These are phyloP conservation scores for Stichodactyla helianthus DNA, from an alignment of 64 coral and sea anemone species.

Conservation along the genomic window DNA sequence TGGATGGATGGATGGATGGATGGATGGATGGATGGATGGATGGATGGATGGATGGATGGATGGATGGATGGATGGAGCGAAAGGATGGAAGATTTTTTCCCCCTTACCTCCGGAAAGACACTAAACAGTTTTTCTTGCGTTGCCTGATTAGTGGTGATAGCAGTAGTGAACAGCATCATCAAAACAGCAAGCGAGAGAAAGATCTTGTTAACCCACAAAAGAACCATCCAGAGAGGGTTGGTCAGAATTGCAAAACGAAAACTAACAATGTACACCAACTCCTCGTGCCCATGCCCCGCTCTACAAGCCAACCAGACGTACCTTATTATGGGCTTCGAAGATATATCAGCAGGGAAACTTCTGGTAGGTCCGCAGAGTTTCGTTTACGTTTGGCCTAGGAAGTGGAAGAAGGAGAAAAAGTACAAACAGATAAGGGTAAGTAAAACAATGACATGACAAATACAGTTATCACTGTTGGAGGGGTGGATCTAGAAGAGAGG, in stretches of 20 bases:
- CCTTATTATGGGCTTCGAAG: neutral
- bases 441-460: neutral
- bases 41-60: too few species aligned
- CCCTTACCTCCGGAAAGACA: too few species aligned
- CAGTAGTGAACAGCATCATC: neutral
- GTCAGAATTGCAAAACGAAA: neutral
- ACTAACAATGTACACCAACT: slow-evolving; percentile 1
- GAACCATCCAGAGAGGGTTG: neutral
- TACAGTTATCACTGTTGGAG: too few species aligned
- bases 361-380: neutral
- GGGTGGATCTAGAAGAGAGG: too few species aligned
- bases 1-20: too few species aligned
- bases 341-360: neutral
- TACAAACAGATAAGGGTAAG: neutral
- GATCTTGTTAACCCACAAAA: neutral
- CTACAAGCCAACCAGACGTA: neutral
- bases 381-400: neutral
- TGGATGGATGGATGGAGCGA: too few species aligned
- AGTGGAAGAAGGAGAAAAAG: neutral
- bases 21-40: too few species aligned
- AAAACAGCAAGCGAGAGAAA: neutral
- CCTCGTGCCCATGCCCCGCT: neutral
- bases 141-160: neutral
- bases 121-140: neutral
- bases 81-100: too few species aligned